Percentiles rank a stretch among this genome's conserved stretches.
These are phyloP conservation scores for Drosophila ogumai DNA, from an alignment of 1,140 invertebrate genomes.

Conservation along the genomic window DNA sequence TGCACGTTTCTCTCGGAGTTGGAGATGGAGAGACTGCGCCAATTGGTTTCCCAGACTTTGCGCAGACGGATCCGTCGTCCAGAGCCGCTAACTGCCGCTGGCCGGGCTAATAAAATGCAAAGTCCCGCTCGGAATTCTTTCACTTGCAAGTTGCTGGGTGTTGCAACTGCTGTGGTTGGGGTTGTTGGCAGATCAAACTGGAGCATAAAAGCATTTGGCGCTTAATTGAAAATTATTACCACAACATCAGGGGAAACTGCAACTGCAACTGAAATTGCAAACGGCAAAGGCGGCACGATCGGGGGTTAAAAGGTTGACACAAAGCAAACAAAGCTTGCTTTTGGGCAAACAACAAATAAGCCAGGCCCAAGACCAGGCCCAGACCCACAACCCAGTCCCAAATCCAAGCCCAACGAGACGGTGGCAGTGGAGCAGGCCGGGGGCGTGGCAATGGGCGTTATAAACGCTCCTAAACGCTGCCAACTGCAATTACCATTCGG, in stretches of 20 bases:
- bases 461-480: conserved; percentile 57
- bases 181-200: conserved; percentile 46
- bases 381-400: conserved; percentile 4
- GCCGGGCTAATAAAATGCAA: conserved; percentile 50
- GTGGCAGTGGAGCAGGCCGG: conserved; percentile 22
- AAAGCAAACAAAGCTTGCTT: conserved; percentile 53
- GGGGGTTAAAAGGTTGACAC: conserved; percentile 64
- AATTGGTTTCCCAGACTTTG: conserved; percentile 45
- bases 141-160: conserved; percentile 7
- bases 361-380: background rate
- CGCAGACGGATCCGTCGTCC: conserved; percentile 28
- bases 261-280: conserved; percentile 30
- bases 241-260: conserved; percentile 33
- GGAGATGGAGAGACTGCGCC: conserved; percentile 28
- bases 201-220: conserved; percentile 60
- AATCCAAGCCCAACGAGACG: conserved; percentile 19
- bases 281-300: conserved; percentile 42
- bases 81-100: conserved; percentile 35
- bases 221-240: conserved; percentile 65
- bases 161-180: conserved; percentile 20
- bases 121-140: conserved; percentile 50
- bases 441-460: conserved; percentile 56
- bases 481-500: conserved; percentile 59
- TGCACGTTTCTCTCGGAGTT: conserved; percentile 49
- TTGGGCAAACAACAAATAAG: conserved; percentile 40